Percentiles rank a stretch among this genome's conserved stretches.
These are phyloP conservation scores for Chrysochloris asiatica DNA, from an alignment of 2,113 vertebrate species.

Conservation along the genomic window DNA sequence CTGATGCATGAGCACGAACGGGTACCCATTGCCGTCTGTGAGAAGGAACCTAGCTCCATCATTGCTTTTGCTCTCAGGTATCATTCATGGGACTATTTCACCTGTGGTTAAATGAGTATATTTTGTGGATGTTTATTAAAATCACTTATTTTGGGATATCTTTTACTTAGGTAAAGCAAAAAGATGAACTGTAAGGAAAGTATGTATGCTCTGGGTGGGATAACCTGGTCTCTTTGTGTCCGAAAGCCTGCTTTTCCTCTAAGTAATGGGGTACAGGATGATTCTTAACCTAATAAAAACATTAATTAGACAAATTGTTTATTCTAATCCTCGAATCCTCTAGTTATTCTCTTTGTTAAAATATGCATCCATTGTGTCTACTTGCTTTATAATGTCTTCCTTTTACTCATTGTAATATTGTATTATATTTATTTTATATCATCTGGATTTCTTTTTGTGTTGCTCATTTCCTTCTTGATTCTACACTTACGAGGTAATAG, in stretches of 20 bases:
- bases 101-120: not conserved
- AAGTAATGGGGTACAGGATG: not conserved
- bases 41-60: constrained; percentile 98
- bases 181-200: constrained; percentile 11
- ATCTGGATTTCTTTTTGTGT: not conserved
- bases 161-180: not conserved
- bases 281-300: constrained; percentile 30
- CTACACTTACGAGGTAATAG: not conserved
- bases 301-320: not conserved
- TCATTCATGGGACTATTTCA: not conserved
- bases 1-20: constrained; percentile 98
- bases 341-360: not conserved
- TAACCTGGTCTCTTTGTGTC: constrained; percentile 11
- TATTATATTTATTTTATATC: not conserved
- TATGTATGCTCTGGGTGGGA: not conserved
- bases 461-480: constrained; percentile 11
- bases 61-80: constrained; percentile 99
- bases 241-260: constrained; percentile 3
- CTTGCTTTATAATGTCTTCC: not conserved
- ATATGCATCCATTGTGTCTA: not conserved
- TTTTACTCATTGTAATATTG: not conserved
- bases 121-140: not conserved
- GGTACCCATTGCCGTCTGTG: constrained; percentile 97
- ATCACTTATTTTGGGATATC: not conserved
- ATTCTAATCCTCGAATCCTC: not conserved